phyloP scores from a whole-genome alignment of 1,140 invertebrate genomes.

The Ips typographus region DNA sequence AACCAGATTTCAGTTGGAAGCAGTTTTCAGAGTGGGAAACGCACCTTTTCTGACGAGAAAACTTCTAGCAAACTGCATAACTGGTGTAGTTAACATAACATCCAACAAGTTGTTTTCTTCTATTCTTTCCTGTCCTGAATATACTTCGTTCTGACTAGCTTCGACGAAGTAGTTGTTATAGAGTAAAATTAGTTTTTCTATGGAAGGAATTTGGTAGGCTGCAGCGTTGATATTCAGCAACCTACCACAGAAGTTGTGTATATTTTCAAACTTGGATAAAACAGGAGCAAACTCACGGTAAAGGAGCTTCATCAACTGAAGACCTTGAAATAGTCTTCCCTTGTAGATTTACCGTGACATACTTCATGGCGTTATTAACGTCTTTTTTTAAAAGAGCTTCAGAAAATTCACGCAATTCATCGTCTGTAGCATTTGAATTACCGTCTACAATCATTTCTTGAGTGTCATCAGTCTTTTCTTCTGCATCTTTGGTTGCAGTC shows the following conservation, averaged over 20 bases:
- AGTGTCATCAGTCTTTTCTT: no score
- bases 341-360: slow-evolving; percentile 70
- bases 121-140: slow-evolving; percentile 69
- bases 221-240: slow-evolving; percentile 61
- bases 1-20: neutral
- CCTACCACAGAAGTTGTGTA: slow-evolving; percentile 50
- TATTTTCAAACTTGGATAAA: neutral
- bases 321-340: slow-evolving; percentile 67
- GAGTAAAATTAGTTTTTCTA: slow-evolving; percentile 66
- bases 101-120: slow-evolving; percentile 79
- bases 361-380: slow-evolving; percentile 66
- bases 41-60: slow-evolving; percentile 71
- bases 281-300: slow-evolving; percentile 61
- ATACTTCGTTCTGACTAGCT: slow-evolving; percentile 72
- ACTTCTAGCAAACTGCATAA: slow-evolving; percentile 72
- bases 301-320: slow-evolving; percentile 67
- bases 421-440: slow-evolving; percentile 50
- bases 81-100: slow-evolving; percentile 68
- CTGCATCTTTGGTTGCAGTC: no score
- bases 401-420: slow-evolving; percentile 66
- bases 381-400: slow-evolving; percentile 73
- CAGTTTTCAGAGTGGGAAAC: neutral
- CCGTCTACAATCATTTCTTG: no score
- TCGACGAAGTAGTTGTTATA: slow-evolving; percentile 79
- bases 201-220: slow-evolving; percentile 64